Evolutionary conservation across 2,113 vertebrate species (phyloP).

Genomic region (Eolophus roseicapilla): DNA sequence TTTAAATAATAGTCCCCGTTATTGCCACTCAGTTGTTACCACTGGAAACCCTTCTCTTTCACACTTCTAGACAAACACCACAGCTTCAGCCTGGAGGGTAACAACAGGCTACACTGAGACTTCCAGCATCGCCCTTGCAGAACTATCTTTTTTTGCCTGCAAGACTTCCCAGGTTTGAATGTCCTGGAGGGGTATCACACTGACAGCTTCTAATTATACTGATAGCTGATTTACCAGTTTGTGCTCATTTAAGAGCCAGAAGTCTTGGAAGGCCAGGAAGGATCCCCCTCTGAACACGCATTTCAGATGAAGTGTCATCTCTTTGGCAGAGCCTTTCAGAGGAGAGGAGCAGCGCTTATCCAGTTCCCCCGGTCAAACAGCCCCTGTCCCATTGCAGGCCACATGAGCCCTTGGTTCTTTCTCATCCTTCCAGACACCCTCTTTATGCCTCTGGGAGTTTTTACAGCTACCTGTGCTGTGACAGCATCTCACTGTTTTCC

Average conservation of each 20-base stretch:
- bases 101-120: neutral
- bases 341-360: fast-evolving
- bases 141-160: neutral
- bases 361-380: too few species aligned
- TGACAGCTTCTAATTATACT: neutral
- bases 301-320: neutral
- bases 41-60: neutral
- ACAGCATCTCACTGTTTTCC: neutral
- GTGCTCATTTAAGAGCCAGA: neutral
- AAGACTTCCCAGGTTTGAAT: neutral
- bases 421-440: neutral
- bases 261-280: neutral
- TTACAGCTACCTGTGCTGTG: neutral
- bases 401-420: neutral
- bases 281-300: neutral
- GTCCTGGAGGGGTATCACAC: neutral
- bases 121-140: neutral
- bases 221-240: neutral
- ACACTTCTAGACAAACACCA: neutral
- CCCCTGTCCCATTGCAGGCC: fast-evolving
- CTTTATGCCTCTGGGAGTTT: neutral
- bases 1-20: neutral
- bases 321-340: neutral
- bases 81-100: neutral
- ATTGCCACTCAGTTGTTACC: neutral